A percentile compares a stretch with the other conserved stretches of the same genome.
Evolutionary conservation across 2,888 invertebrate species (phyloP).

Genomic region (Drosophila affinis): DNA sequence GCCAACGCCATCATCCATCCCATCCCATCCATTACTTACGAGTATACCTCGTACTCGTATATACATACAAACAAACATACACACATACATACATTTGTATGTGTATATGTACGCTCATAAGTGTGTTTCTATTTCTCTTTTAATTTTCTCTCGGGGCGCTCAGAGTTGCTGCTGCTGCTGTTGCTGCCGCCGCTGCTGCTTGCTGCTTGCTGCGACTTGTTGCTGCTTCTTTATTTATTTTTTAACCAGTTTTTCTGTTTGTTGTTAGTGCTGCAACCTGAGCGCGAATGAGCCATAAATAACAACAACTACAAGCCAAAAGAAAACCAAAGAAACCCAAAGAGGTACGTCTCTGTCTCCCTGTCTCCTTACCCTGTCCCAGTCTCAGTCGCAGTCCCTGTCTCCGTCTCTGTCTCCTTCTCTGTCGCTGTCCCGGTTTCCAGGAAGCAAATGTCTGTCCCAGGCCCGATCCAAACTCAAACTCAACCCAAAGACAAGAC

Average conservation of each 20-base stretch:
- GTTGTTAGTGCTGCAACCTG: conserved; percentile 69
- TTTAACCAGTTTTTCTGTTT: conserved; percentile 63
- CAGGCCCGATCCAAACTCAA: conserved; percentile 23
- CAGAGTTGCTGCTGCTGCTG: conserved; percentile 46
- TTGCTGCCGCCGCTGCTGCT: conserved; percentile 25
- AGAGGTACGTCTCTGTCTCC: conserved; percentile 24
- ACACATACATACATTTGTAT: conserved; percentile 36
- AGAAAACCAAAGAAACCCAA: conserved; percentile 33
- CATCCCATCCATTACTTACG: conserved; percentile 53
- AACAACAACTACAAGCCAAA: conserved; percentile 55
- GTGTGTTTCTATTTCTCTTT: conserved; percentile 79
- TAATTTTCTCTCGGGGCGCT: conserved; percentile 74
- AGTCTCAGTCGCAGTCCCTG: conserved; percentile 45
- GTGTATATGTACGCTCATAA: conserved; percentile 30
- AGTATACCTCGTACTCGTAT: conserved; percentile 35
- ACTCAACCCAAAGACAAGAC: conserved; percentile 6
- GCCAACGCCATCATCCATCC: conserved; percentile 67
- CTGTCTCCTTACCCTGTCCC: conserved; percentile 31
- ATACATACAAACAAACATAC: conserved; percentile 33
- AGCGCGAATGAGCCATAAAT: conserved; percentile 77
- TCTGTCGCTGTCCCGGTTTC: conserved; percentile 72
- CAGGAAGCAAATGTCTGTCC: conserved; percentile 72
- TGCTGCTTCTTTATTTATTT: conserved; percentile 69
- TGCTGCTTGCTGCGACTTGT: conserved; percentile 52
- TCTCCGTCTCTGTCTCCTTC: conserved; percentile 1